A percentile compares a stretch with the other conserved stretches of the same genome.
phyloP scores from a whole-genome alignment of 2,888 invertebrate species.

The Drosophila trichaetosa region DNA sequence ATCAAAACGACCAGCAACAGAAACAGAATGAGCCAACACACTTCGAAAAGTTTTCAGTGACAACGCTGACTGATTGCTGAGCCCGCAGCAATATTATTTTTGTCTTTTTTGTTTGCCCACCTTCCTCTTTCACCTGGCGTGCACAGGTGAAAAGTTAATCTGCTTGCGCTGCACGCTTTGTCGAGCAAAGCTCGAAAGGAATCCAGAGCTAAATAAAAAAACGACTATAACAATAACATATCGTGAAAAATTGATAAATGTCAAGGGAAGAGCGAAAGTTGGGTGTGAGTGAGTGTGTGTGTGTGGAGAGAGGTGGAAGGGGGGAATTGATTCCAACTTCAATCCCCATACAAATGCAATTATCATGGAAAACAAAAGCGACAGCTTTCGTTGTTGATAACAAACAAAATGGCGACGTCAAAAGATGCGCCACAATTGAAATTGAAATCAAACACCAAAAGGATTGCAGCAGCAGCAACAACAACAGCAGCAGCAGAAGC shows the following conservation, averaged over 20 bases:
- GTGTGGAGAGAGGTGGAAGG: background rate
- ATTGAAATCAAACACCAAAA: constrained; percentile 75
- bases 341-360: constrained; percentile 75
- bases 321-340: constrained; percentile 23
- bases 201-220: constrained; percentile 3
- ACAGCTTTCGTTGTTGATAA: constrained; percentile 73
- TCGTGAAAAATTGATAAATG: constrained; percentile 76
- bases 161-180: constrained; percentile 80
- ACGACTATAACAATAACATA: constrained; percentile 46
- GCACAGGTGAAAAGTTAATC: constrained; percentile 78
- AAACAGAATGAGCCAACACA: constrained; percentile 20
- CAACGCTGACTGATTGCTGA: constrained; percentile 69
- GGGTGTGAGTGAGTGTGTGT: background rate
- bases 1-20: constrained; percentile 63
- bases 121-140: constrained; percentile 3
- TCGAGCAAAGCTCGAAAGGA: constrained; percentile 62
- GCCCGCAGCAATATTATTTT: constrained; percentile 42
- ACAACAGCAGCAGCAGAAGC: constrained; percentile 13
- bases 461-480: constrained; percentile 62
- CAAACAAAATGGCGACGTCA: constrained; percentile 72
- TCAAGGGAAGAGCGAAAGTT: constrained; percentile 31
- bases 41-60: constrained; percentile 48
- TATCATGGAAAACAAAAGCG: constrained; percentile 80
- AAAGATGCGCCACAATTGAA: constrained; percentile 79
- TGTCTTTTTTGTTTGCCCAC: background rate